Conservation (phyloP, 2,113 vertebrate species). For the Callionymus lyra region DNA sequence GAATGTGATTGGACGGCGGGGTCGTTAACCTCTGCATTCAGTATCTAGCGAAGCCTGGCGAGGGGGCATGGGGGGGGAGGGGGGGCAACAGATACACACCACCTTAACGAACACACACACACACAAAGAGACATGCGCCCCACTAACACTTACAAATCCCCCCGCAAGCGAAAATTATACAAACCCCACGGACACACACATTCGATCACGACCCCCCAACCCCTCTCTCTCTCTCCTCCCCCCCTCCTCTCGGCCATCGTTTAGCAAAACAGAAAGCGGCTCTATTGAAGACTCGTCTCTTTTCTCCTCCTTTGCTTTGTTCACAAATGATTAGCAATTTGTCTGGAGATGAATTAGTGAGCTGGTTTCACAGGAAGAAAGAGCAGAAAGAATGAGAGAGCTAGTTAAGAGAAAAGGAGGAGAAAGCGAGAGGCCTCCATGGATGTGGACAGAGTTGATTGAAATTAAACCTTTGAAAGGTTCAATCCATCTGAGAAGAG, state of each 20-base stretch:
- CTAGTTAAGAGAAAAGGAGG: conserved; percentile 40
- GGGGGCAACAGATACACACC: conserved; percentile 40
- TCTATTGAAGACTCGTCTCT: conserved; percentile 50
- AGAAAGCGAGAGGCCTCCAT: conserved; percentile 23
- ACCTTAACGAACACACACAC: conserved; percentile 28
- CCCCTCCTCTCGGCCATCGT: conserved; percentile 39
- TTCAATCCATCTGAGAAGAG: conserved; percentile 6
- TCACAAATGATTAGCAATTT: conserved; percentile 63
- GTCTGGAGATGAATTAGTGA: conserved; percentile 59
- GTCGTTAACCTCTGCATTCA: conserved; percentile 59
- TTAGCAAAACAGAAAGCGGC: conserved; percentile 58
- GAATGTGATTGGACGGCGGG: conserved; percentile 62
- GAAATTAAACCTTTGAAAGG: conserved; percentile 35
- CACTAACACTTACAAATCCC: conserved; percentile 35
- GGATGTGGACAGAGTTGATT: conserved; percentile 28
- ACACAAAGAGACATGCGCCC: conserved; percentile 10
- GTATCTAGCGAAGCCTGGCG: conserved; percentile 44
- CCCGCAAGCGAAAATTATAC: conserved; percentile 30
- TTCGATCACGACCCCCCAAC: conserved; percentile 40
- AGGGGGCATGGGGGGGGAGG: too few species aligned
- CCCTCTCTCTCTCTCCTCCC: conserved; percentile 9
- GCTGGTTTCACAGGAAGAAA: conserved; percentile 57
- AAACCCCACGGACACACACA: conserved; percentile 31
- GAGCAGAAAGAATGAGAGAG: conserved; percentile 45
- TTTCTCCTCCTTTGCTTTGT: conserved; percentile 56